A percentile compares a stretch with the other conserved stretches of the same genome.
phyloP scores from a whole-genome alignment of 2,888 invertebrate genomes.

The Drosophila prolongata region DNA sequence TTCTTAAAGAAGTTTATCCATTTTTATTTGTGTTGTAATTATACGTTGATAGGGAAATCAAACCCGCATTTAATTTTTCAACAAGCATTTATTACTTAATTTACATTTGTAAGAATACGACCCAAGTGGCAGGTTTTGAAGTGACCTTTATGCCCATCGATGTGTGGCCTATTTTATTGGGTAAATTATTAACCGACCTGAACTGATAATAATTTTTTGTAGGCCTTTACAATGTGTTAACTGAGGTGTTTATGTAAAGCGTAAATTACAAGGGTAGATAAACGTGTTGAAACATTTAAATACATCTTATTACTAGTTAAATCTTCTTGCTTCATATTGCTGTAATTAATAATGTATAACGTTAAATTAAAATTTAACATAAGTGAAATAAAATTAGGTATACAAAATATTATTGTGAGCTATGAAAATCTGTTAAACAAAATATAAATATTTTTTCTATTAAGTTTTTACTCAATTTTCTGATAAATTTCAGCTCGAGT shows the following conservation, averaged over 20 bases:
- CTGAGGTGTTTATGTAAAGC: neutral
- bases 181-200: constrained; percentile 4
- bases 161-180: neutral
- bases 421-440: no score
- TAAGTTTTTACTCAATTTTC: neutral
- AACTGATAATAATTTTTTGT: neutral
- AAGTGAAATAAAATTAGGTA: no score
- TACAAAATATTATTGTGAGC: no score
- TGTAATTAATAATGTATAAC: no score
- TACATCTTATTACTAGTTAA: neutral
- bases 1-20: no score
- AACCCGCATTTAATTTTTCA: neutral
- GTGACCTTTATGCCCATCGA: neutral
- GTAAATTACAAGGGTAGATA: neutral
- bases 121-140: neutral
- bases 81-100: neutral
- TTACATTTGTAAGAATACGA: neutral
- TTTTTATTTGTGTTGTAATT: no score
- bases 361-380: no score
- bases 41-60: neutral
- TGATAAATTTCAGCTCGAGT: constrained; percentile 4
- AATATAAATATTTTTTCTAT: no score
- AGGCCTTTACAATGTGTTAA: neutral
- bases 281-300: neutral
- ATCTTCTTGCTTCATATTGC: neutral